Evolutionary conservation across 2,113 vertebrate species (phyloP), one percentile per base, ranked within the genome.

Genomic region (Microtus richardsoni): DNA sequence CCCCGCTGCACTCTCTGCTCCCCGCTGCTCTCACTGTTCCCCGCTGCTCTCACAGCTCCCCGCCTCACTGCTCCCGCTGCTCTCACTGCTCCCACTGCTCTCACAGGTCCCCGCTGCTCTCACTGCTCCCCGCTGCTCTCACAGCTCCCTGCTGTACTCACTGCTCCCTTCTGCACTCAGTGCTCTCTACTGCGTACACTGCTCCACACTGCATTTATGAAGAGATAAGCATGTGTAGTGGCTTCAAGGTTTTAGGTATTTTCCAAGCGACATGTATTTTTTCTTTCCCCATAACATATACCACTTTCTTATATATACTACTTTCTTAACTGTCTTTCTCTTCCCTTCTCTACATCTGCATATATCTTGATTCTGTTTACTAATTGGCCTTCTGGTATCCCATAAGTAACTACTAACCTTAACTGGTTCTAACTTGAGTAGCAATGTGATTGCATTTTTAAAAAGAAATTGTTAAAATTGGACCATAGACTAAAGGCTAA

Each of bases 381-480:
- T 86, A 62, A 84, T 49, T 89, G 52, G 52, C 70, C 7, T 93
- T 83, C 36, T 11, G 74, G 26, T 93, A 66, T 91, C 28, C n/a
- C 28, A 16, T 85, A 85, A 88, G 71, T 74, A 71, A 80, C 88
- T 77, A 33, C 49, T 73, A 58, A 93, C 17, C 58, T 62, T 52
- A 49, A 58, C 62, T 70, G 14, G 7, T 85, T 47, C 0, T 33
- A 49, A 62, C 26, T 74, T 22, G 94, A 62, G 8, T 60, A 41
- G 13, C 7, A 16, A 3, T 91, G 24, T 73, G 54, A 88, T 80
- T 14, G 36, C 73, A 70, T 0, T 94, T 91, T 75, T 58, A 8
- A 62, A 88, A 73, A 60, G 93, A 52, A 58, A 89, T 75, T 77
- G 58, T 93, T 94, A 95, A 91, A 89, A 93, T 80, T 80, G 52